Base-by-base conservation (phyloP, 2,113 vertebrate genomes). In the Bos javanicus region DNA sequence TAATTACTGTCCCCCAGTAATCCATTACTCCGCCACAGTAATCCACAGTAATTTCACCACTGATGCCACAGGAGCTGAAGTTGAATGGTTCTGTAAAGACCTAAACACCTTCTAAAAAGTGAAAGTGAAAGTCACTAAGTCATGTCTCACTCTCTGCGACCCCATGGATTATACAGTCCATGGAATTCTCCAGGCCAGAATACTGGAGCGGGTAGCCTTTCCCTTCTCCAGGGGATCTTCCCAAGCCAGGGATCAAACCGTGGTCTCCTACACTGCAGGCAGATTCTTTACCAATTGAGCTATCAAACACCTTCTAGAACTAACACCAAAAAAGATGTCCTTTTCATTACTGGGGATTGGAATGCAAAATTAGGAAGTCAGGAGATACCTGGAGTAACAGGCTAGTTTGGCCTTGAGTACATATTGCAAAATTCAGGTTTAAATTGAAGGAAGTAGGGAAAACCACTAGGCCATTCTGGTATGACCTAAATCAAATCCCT, bases 211-310 rank as follows among this genome's bases (percentile, higher is more conserved):
- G 19, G 67, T 39, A 74, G 67, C 2, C 67, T 39, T 23, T 23
- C n/a, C n/a, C n/a, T 74, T 74, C 67, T 39, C n/a, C 67, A 12
- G 67, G n/a, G 67, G 19, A 39, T 71, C 5, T 1, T 13, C 36
- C 11, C 21, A 36, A 74, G 19, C 12, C n/a, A 74, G 67, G n/a
- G 21, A 74, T 12, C 0, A 5, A 74, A 74, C n/a, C 0, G 0
- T 0, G 10, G 67, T 71, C 67, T 71, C 64, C 64, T 23, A 5
- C 5, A 74, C 13, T 74, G 19, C 67, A 39, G 67, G 67, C n/a
- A 74, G 2, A 23, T 74, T 74, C 67, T 74, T 39, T 12, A 12
- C 19, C n/a, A 74, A 74, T 1, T 36, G n/a, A 71, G n/a, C 64
- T 74, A 74, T 39, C 19, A 74, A 39, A 74, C n/a, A 71, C 19